Conservation (phyloP, 2,888 invertebrate species). For the Plebejus melissa region DNA sequence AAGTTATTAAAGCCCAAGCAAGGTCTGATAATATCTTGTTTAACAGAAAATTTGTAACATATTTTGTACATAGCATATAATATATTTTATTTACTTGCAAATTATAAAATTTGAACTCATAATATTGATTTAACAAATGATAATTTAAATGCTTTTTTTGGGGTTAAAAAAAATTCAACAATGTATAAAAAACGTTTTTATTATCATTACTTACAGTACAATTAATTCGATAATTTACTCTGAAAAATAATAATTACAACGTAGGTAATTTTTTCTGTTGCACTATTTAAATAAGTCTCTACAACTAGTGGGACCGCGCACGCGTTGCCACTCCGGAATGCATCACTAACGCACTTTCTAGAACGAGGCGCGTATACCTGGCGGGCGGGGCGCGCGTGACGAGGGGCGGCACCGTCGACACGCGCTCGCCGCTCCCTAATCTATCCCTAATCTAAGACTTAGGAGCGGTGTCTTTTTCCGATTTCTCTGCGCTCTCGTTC, state of each 20-base stretch:
- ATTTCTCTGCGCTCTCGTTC: constrained; percentile 51
- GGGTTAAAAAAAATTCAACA: constrained; percentile 40
- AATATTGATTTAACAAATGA: too few species aligned
- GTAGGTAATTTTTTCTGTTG: constrained; percentile 63
- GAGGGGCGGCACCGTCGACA: constrained; percentile 64
- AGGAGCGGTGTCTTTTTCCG: constrained; percentile 44
- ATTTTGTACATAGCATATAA: background rate
- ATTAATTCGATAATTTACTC: constrained; percentile 76
- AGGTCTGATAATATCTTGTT: background rate
- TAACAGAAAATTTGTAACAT: background rate
- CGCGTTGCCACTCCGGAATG: constrained; percentile 46
- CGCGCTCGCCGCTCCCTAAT: constrained; percentile 65
- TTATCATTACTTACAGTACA: constrained; percentile 70
- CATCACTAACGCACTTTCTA: constrained; percentile 42
- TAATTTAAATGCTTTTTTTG: background rate
- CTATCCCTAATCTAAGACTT: constrained; percentile 55
- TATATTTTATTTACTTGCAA: too few species aligned
- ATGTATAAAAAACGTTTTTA: constrained; percentile 65
- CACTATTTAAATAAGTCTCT: constrained; percentile 75
- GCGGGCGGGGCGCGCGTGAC: constrained; percentile 71
- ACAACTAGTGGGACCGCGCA: constrained; percentile 58
- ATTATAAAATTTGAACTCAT: too few species aligned
- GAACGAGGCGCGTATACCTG: constrained; percentile 40
- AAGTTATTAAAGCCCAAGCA: background rate
- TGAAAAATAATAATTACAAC: constrained; percentile 71